Base-by-base conservation (phyloP, 2,888 invertebrate genomes). In the Tipula confusa region DNA sequence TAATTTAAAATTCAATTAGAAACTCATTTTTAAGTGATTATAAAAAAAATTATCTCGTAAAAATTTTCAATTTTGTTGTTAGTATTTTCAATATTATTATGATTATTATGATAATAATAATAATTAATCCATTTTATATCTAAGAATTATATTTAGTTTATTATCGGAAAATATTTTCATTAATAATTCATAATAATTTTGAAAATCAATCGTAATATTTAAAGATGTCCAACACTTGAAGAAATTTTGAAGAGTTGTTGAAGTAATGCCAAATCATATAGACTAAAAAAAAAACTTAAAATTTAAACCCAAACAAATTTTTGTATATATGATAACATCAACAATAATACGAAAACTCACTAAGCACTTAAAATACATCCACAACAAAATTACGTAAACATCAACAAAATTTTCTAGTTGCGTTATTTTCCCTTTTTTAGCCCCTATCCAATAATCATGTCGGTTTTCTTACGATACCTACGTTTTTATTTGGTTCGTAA, bases 1-100 rank as follows among this genome's bases (percentile, higher is more conserved):
- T 64, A 64, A 24, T 64, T 24, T 64, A 18, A 64, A 64, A 24
- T 64, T 64, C 64, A 64, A 64, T 24, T 64, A 64, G 24, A 64
- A 64, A 64, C 64, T 64, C 64, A 64, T 64, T 64, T 64, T 64
- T 24, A 24, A 64, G 64, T 64, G 64, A 64, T 64, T 64, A 64
- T 2, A 24, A 9, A 64, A n/a, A n/a, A 64, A 64, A 64, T 64
- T 24, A 7, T 43, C 15, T 43, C 15, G 2, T n/a, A 4, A 43
- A n/a, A 43, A 31, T 31, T n/a, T 43, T 4, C 43, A n/a, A n/a
- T 64, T 24, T 64, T 64, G 24, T 64, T 64, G 64, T 43, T 43
- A 15, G 2, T 2, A 64, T 64, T 24, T 64, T 24, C 24, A 2
- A 43, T 43, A 15, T n/a, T 43, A 43, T 36, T 36, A 36, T 43